Evolutionary conservation across 2,797 vertebrate genomes (phyloP), one percentile per base, ranked within the genome.

Genomic region (Diglossa cyanea): DNA sequence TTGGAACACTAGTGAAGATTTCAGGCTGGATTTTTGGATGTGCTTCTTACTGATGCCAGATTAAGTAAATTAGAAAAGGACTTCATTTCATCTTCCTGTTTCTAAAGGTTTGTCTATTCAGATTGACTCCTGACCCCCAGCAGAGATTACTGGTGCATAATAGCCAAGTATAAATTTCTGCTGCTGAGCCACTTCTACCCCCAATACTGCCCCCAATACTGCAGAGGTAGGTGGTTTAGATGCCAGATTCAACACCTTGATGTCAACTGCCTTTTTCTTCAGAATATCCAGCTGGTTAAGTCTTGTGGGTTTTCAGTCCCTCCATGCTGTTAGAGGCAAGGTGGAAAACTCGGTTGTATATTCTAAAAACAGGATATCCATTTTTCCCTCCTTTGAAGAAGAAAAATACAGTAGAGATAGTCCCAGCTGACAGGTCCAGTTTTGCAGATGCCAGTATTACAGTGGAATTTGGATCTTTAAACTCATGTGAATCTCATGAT

Each of bases 401-500:
- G 31, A 90, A 86, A 21, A 55, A 35, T 57, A 37, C 17, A 37
- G 16, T 40, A n/a, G n/a, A 80, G 11, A 24, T 17, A 44, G 50
- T 71, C 53, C 12, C 30, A 70, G 13, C 9, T n/a, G 40, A 40
- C 33, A 74, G 79, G 65, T 40, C 24, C 21, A 35, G 0, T 88
- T 74, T 82, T 83, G 45, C 28, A 58, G 73, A 30, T 86, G 51
- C 71, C 73, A 74, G 0, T 71, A 48, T 48, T 67, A 45, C 53
- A 63, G 30, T 76, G 65, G 45, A 95, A 93, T 86, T 86, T 71
- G 66, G 44, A 72, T 86, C 61, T 74, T 10, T 4, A 94, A 78
- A 47, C 15, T 54, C 13, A 42, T 35, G 55, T 48, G 79, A 90
- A 72, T 81, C 78, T 67, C 19, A 58, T 54, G 0, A 47, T 31